phyloP scores from a whole-genome alignment of 1,140 invertebrate species.

The Meloidogyne floridensis region DNA sequence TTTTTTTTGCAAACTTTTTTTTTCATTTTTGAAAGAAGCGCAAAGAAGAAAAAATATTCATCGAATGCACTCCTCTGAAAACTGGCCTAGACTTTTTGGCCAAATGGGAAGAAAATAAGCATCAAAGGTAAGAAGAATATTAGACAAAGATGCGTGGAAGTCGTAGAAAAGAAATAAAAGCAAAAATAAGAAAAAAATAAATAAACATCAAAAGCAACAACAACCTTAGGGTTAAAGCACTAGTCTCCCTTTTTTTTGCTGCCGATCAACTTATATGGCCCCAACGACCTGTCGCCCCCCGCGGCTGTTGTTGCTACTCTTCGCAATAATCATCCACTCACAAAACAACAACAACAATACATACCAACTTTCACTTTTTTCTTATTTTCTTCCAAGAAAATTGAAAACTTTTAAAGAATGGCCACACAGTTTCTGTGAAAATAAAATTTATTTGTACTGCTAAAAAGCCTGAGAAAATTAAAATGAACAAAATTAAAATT shows the following conservation, averaged over 20 bases:
- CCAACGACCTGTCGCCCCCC: background rate
- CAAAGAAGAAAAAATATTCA: background rate
- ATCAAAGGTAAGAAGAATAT: background rate
- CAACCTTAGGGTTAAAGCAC: background rate
- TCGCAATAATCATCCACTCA: background rate
- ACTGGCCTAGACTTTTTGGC: background rate
- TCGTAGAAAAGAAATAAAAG: background rate
- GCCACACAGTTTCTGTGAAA: background rate
- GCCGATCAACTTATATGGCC: background rate
- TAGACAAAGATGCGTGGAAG: background rate
- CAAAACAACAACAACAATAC: background rate
- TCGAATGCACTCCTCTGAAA: slow-evolving; percentile 1
- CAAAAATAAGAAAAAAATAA: background rate
- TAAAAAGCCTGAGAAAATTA: too few relatives aligned
- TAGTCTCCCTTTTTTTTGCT: background rate
- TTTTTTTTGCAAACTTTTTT: background rate
- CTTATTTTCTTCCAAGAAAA: background rate
- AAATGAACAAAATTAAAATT: background rate
- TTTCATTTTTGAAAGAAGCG: background rate
- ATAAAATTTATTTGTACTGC: background rate
- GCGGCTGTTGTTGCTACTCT: background rate
- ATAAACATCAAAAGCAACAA: slow-evolving; percentile 3
- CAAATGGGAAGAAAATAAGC: background rate
- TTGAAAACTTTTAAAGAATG: background rate
- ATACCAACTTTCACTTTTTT: slow-evolving; percentile 7